Conservation (phyloP, 1,140 invertebrate species). For the Drosophila ercepeae region DNA sequence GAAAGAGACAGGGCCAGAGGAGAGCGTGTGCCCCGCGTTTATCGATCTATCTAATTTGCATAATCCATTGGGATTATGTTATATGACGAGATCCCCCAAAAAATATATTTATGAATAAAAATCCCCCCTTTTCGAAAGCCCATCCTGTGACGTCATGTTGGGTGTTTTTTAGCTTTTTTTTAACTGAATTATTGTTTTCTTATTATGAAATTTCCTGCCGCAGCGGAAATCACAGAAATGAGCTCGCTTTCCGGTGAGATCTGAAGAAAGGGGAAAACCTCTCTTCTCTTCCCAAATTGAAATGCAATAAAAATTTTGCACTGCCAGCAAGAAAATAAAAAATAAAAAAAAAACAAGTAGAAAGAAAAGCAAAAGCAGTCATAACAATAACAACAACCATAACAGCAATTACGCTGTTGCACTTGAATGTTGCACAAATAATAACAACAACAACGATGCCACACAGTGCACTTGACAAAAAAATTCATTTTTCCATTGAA, state of each 20-base stretch:
- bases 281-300: conserved; percentile 64
- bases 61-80: conserved; percentile 19
- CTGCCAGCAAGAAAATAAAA: too few species aligned
- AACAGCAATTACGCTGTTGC: conserved; percentile 58
- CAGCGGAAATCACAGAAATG: conserved; percentile 76
- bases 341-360: background rate
- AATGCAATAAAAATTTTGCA: conserved; percentile 78
- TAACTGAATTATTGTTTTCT: conserved; percentile 7
- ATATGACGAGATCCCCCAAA: background rate
- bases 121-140: background rate
- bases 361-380: conserved; percentile 10
- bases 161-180: background rate
- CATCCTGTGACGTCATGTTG: conserved; percentile 38
- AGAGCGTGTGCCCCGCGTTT: conserved; percentile 21
- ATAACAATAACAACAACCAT: conserved; percentile 22
- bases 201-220: conserved; percentile 75
- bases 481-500: too few species aligned
- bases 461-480: too few species aligned
- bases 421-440: conserved; percentile 42
- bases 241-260: conserved; percentile 70
- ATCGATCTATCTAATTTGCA: conserved; percentile 30
- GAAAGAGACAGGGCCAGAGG: background rate
- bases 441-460: conserved; percentile 29
- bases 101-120: background rate
- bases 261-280: conserved; percentile 57